Conservation (phyloP, 1,140 invertebrate species). For the Panonychus citri region DNA sequence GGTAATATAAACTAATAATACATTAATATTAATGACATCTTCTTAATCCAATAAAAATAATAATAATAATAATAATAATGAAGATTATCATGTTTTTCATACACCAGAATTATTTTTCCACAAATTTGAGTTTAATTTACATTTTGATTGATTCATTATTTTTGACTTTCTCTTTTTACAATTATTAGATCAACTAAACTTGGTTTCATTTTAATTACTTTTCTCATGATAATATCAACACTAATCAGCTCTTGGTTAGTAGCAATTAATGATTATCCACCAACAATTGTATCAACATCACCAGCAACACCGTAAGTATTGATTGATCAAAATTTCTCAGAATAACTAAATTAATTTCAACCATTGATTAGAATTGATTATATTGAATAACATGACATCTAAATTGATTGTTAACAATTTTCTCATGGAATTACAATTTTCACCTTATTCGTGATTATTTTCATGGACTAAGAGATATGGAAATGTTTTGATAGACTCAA, state of each 20-base stretch:
- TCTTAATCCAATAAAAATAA: not conserved
- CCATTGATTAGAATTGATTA: not conserved
- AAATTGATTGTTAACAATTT: too few relatives aligned
- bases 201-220: not conserved
- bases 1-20: not conserved
- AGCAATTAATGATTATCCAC: constrained; percentile 2
- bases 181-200: not conserved
- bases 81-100: too few relatives aligned
- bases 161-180: not conserved
- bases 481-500: too few relatives aligned
- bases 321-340: not conserved
- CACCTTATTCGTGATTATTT: too few relatives aligned
- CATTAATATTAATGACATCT: too few relatives aligned
- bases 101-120: not conserved
- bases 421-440: too few relatives aligned
- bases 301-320: constrained; percentile 1
- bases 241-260: not conserved
- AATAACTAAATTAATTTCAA: not conserved
- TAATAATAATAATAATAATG: not conserved
- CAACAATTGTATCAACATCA: constrained; percentile 3
- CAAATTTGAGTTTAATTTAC: not conserved
- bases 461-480: too few relatives aligned
- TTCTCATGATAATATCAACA: not conserved
- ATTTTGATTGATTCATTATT: not conserved
- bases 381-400: too few relatives aligned